Base-by-base conservation (phyloP, 2,113 vertebrate species). In the Rhinogobius similis region DNA sequence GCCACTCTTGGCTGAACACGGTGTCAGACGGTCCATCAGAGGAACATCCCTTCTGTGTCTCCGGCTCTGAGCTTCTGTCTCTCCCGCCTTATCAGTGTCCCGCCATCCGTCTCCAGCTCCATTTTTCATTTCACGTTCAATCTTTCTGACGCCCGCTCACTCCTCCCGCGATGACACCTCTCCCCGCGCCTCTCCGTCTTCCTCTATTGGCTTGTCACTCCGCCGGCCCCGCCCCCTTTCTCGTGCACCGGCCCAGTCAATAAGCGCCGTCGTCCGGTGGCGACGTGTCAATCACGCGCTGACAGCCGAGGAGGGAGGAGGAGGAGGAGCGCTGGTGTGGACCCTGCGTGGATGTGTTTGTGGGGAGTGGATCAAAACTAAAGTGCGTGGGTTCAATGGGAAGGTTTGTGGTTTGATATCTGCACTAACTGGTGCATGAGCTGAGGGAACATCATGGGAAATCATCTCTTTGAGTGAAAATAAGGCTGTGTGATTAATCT, bases 81-180 rank as follows among this genome's bases (percentile, higher is more conserved):
- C 77, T 70, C 69, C 66, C 68, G 71, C 66, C 85, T 89, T 89
- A 90, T 89, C 88, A 79, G 55, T n/a, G 65, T 86, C 86, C 77
- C 75, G 82, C 89, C 81, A 90, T 85, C 87, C 72, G 83, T 85
- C 86, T 84, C 85, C 18, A 39, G 76, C 84, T 89, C 86, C 87
- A 89, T 89, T 89, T 90, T 85, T 89, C 82, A 90, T 90, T 91
- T 89, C 88, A 90, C 80, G 83, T 85, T 77, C 83, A 87, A 89
- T 91, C 86, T 88, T 77, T 73, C 62, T 87, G 83, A 88, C 62
- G 70, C 81, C 74, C 66, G 67, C 83, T 76, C 83, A 65, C 77
- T 70, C 78, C 75, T 66, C 78, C 79, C 73, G 29, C 64, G 4
- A 29, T 62, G 56, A 72, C 82, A 78, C 74, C 70, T 82, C 76